These are phyloP conservation scores for Neolamprologus toae DNA, from an alignment of 2,113 vertebrate genomes.

Conservation along the genomic window DNA sequence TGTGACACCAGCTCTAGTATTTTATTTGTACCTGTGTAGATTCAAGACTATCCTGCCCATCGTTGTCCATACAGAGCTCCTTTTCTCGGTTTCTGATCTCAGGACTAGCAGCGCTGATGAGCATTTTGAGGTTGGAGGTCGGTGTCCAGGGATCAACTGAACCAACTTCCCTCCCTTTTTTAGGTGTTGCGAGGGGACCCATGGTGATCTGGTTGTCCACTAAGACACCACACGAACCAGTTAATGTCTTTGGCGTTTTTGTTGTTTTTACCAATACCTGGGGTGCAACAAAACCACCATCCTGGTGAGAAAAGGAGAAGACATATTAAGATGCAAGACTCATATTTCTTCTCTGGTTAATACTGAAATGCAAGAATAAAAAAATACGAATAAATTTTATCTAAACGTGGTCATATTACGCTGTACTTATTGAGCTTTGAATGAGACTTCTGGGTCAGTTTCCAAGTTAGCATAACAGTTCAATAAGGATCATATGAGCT, in stretches of 20 bases:
- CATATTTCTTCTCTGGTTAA: background rate
- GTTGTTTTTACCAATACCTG: conserved; percentile 60
- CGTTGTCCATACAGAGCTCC: conserved; percentile 57
- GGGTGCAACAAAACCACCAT: conserved; percentile 70
- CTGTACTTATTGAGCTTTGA: conserved; percentile 10
- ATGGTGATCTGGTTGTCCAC: conserved; percentile 59
- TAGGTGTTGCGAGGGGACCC: conserved; percentile 81
- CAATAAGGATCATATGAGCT: background rate
- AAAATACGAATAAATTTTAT: no score
- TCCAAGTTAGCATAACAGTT: conserved; percentile 9
- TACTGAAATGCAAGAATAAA: background rate
- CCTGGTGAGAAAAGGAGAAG: conserved; percentile 47
- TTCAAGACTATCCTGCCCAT: conserved; percentile 62
- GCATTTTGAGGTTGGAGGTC: conserved; percentile 93
- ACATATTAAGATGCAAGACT: background rate
- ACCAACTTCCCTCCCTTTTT: conserved; percentile 74
- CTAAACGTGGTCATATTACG: background rate
- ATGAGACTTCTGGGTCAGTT: conserved; percentile 9
- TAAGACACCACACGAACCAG: conserved; percentile 25
- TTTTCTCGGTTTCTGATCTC: conserved; percentile 92
- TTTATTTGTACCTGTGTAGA: conserved; percentile 69
- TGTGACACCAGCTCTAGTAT: background rate
- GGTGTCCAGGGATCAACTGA: conserved; percentile 91
- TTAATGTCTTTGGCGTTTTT: conserved; percentile 67
- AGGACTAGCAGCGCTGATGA: conserved; percentile 90